Conservation (phyloP, 2,888 invertebrate species). For the Scaptomyza tumidula region DNA sequence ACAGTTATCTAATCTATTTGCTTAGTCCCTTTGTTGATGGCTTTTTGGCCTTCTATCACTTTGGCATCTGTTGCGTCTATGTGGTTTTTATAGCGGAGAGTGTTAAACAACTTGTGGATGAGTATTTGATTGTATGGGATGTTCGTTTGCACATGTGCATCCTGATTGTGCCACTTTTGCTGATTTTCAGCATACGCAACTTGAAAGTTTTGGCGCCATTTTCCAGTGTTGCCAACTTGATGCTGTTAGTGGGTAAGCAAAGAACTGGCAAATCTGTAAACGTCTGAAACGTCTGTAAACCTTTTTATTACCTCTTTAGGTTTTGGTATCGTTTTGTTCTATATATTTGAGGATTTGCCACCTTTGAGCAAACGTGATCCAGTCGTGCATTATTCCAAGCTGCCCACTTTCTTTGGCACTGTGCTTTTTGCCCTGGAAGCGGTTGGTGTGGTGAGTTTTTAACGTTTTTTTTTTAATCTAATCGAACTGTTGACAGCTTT, state of each 20-base stretch:
- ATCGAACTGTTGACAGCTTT: background rate
- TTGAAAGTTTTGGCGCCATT: conserved; percentile 95
- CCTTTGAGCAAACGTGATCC: conserved; percentile 83
- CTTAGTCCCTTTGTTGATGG: conserved; percentile 90
- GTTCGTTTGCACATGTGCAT: conserved; percentile 85
- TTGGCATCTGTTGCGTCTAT: conserved; percentile 99
- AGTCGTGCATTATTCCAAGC: conserved; percentile 85
- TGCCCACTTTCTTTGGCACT: conserved; percentile 96
- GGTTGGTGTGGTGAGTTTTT: conserved; percentile 89
- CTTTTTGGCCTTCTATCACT: conserved; percentile 94
- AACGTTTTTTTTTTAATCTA: background rate
- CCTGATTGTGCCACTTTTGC: conserved; percentile 89
- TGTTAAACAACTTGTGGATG: conserved; percentile 90
- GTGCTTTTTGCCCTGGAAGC: conserved; percentile 96
- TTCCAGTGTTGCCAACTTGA: conserved; percentile 95
- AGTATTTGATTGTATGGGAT: conserved; percentile 85
- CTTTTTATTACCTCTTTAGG: conserved; percentile 48
- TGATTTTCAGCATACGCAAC: conserved; percentile 90
- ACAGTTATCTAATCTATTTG: background rate
- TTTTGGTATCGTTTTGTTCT: conserved; percentile 93
- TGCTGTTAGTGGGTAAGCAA: conserved; percentile 88
- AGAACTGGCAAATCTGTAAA: no score
- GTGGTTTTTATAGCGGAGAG: conserved; percentile 96
- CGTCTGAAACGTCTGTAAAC: background rate
- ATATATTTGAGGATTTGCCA: conserved; percentile 89